Percentiles rank a stretch among this genome's conserved stretches.
Evolutionary conservation across 2,113 vertebrate genomes (phyloP).

Genomic region (Pteronura brasiliensis): DNA sequence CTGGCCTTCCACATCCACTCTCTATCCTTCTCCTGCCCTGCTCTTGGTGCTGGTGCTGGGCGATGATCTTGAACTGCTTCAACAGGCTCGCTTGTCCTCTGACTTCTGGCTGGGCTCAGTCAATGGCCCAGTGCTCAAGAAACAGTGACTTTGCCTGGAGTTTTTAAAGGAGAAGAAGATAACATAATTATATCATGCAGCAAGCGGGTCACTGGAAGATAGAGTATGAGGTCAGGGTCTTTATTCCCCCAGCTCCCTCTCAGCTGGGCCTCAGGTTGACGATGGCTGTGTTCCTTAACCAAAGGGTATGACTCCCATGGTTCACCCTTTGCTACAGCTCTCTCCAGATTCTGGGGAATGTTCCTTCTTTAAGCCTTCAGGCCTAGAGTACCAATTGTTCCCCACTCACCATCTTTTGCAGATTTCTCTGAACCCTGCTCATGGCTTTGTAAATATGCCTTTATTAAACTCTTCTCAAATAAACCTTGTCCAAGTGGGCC

Average conservation of each 20-base stretch:
- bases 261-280: not conserved
- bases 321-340: not conserved
- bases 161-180: not conserved
- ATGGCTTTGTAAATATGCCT: not conserved
- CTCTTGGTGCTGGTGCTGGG: not conserved
- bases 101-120: not conserved
- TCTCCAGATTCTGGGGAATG: not conserved
- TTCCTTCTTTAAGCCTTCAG: not conserved
- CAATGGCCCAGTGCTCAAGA: not conserved
- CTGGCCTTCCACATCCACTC: not conserved
- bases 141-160: not conserved
- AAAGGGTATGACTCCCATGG: not conserved
- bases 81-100: not conserved
- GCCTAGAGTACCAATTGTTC: not conserved
- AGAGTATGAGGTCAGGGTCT: not conserved
- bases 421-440: not conserved
- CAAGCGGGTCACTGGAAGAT: not conserved
- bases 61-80: not conserved
- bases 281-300: not conserved
- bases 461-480: not conserved
- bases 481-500: not conserved
- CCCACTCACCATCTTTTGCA: not conserved
- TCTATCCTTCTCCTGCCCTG: not conserved
- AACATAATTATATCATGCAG: not conserved
- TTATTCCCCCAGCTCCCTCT: not conserved